Evolutionary conservation across 2,888 invertebrate genomes (phyloP).

Genomic region (Hirtodrosophila histrioides): DNA sequence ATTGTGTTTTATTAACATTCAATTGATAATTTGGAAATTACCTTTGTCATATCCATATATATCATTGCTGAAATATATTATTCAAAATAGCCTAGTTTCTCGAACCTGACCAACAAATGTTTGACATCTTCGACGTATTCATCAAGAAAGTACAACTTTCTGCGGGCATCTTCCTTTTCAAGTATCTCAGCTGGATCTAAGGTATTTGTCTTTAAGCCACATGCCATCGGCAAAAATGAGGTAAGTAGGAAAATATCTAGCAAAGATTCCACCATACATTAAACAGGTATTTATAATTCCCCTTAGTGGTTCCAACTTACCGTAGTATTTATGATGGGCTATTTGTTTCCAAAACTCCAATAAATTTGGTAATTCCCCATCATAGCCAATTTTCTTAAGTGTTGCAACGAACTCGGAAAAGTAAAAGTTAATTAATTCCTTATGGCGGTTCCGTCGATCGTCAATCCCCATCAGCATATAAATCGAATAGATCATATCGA

Average conservation of each 20-base stretch:
- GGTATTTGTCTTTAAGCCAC: constrained; percentile 10
- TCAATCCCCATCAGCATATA: constrained; percentile 64
- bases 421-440: constrained; percentile 39
- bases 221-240: constrained; percentile 34
- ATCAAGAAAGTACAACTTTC: constrained; percentile 18
- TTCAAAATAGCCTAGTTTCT: constrained; percentile 46
- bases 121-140: constrained; percentile 31
- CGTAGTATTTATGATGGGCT: constrained; percentile 43
- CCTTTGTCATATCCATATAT: too few species aligned
- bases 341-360: constrained; percentile 57
- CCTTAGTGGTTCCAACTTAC: constrained; percentile 29
- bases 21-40: too few species aligned
- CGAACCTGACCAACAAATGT: constrained; percentile 28
- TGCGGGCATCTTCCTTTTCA: constrained; percentile 18
- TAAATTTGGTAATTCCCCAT: constrained; percentile 61
- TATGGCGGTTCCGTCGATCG: constrained; percentile 31
- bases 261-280: neutral
- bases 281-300: constrained; percentile 44
- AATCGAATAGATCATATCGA: constrained; percentile 60
- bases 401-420: constrained; percentile 57
- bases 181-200: constrained; percentile 9
- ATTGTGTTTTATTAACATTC: too few species aligned
- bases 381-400: constrained; percentile 57
- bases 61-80: constrained; percentile 3
- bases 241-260: constrained; percentile 32